These are phyloP conservation scores for Cryptocephalus moraei DNA, from an alignment of 2,888 invertebrate genomes.

Conservation along the genomic window DNA sequence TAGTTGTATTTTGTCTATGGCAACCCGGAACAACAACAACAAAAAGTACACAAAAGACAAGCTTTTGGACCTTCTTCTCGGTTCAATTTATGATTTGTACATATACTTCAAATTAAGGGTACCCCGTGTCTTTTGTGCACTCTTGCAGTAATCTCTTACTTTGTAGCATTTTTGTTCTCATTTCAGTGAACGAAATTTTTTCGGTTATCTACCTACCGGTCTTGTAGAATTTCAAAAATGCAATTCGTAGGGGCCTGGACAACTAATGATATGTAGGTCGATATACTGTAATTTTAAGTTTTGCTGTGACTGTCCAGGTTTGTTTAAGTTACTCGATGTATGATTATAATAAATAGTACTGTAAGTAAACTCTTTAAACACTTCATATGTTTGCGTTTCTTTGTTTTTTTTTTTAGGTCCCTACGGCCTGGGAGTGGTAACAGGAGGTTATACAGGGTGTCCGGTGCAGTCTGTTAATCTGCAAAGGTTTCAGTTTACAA, in stretches of 20 bases:
- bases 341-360: slow-evolving; percentile 32
- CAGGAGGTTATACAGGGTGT: no score
- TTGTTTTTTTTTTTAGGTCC: no score
- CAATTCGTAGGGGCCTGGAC: slow-evolving; percentile 33
- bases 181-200: slow-evolving; percentile 8
- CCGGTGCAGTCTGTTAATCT: no score
- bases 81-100: no score
- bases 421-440: no score
- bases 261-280: slow-evolving; percentile 29
- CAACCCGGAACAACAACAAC: not conserved
- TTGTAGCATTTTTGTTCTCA: slow-evolving; percentile 7
- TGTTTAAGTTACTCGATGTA: slow-evolving; percentile 38
- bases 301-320: slow-evolving; percentile 36
- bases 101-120: not conserved
- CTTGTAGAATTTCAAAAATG: slow-evolving; percentile 18
- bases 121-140: slow-evolving; percentile 6
- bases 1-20: not conserved
- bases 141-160: slow-evolving; percentile 2
- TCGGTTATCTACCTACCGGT: slow-evolving; percentile 8
- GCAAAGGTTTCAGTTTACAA: no score
- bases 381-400: no score
- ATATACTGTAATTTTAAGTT: slow-evolving; percentile 31
- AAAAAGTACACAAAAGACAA: no score
- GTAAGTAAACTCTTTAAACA: slow-evolving; percentile 32
- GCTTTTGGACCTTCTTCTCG: no score